Conservation (phyloP, 2,888 invertebrate species). For the Chymomyza procnemis region DNA sequence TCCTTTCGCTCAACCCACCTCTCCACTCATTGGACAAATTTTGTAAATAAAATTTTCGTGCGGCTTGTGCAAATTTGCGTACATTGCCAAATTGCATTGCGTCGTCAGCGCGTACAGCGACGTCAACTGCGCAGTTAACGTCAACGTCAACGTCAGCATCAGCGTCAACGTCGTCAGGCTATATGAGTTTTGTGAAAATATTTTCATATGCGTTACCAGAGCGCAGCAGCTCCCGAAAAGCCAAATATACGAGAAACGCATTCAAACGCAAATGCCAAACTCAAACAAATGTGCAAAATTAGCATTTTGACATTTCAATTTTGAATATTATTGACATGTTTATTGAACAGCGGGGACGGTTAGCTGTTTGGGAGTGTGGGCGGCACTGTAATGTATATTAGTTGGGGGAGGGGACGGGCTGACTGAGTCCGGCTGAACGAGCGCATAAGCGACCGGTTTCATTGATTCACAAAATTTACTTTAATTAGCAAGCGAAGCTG, state of each 20-base stretch:
- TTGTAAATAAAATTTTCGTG: conserved; percentile 55
- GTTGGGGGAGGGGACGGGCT: too few relatives aligned
- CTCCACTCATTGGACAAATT: conserved; percentile 34
- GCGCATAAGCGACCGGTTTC: conserved; percentile 23
- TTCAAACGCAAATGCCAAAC: conserved; percentile 20
- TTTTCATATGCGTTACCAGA: conserved; percentile 1
- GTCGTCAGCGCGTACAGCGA: not conserved
- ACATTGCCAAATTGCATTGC: conserved; percentile 58
- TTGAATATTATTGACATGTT: conserved; percentile 68
- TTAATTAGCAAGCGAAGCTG: conserved; percentile 52
- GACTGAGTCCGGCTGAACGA: not conserved
- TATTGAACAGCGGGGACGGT: conserved; percentile 21
- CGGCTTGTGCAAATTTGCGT: conserved; percentile 54
- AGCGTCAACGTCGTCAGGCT: not conserved
- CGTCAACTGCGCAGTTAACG: not conserved
- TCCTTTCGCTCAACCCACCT: not conserved
- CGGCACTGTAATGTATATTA: not conserved
- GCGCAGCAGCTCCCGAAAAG: not conserved
- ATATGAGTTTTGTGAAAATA: not conserved
- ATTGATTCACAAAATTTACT: conserved; percentile 62
- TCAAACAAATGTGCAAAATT: conserved; percentile 65
- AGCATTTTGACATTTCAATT: conserved; percentile 70
- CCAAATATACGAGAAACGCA: not conserved
- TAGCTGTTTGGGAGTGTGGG: not conserved
- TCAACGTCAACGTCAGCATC: not conserved